phyloP scores from a whole-genome alignment of 2,113 vertebrate genomes.

The Pseudorasbora parva region DNA sequence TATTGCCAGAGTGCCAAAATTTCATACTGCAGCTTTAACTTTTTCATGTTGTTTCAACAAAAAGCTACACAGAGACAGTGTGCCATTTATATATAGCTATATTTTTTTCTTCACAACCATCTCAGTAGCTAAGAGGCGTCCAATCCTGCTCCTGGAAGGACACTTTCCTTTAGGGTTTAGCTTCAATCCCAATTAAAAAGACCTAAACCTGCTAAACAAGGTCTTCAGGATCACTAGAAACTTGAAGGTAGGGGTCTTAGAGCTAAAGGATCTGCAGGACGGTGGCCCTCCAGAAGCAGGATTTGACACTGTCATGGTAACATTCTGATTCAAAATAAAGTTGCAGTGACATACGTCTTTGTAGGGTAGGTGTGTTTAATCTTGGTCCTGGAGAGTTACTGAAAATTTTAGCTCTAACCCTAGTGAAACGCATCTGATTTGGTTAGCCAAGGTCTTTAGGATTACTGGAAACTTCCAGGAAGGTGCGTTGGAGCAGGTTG shows the following conservation, averaged over 20 bases:
- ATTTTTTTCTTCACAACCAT: not conserved
- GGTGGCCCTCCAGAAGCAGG: not conserved
- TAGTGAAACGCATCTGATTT: not conserved
- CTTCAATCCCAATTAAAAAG: not conserved
- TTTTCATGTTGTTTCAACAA: not conserved
- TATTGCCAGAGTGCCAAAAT: no score
- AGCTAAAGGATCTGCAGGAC: not conserved
- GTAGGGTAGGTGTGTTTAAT: not conserved
- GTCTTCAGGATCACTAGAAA: not conserved
- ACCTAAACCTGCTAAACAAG: not conserved
- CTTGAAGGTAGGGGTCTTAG: not conserved
- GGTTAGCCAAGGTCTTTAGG: not conserved
- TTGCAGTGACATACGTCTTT: not conserved
- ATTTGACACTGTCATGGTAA: not conserved
- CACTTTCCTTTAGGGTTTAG: not conserved
- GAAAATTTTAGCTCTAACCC: not conserved
- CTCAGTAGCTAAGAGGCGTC: not conserved
- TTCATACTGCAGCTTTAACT: not conserved
- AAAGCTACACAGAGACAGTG: not conserved
- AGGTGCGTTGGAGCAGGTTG: not conserved
- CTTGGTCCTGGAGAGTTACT: not conserved
- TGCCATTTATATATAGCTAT: no score
- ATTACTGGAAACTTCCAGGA: not conserved
- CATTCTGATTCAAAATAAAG: not conserved
- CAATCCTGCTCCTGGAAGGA: not conserved